phyloP scores from a whole-genome alignment of 1,140 invertebrate species.

The Brachionus angularis region DNA sequence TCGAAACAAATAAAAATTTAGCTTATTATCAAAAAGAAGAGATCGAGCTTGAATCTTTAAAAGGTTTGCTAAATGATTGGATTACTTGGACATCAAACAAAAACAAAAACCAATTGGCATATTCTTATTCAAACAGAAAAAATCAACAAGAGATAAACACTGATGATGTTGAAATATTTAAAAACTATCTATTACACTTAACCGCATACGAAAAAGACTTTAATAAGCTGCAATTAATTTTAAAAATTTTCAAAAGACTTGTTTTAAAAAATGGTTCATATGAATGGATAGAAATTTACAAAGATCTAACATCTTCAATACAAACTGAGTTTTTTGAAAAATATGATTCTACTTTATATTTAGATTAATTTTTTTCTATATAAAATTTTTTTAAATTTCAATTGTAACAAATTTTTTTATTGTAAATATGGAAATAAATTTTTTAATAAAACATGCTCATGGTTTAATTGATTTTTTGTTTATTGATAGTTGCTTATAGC shows the following conservation, averaged over 20 bases:
- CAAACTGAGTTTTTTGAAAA: slow-evolving; percentile 39
- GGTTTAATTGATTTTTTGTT: too few relatives aligned
- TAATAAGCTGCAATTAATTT: background rate
- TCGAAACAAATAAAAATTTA: background rate
- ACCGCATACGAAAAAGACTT: background rate
- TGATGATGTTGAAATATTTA: slow-evolving; percentile 1
- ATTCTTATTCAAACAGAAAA: background rate
- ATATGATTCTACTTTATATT: slow-evolving; percentile 26
- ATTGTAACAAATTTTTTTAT: too few relatives aligned
- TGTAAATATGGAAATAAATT: too few relatives aligned
- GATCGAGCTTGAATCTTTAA: slow-evolving; percentile 15
- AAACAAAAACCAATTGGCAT: background rate
- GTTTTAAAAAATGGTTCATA: slow-evolving; percentile 19
- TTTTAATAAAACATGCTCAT: too few relatives aligned
- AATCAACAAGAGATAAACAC: slow-evolving; percentile 5
- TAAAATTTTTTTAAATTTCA: too few relatives aligned
- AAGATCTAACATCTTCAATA: background rate
- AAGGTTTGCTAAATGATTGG: slow-evolving; percentile 26
- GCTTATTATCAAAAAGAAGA: background rate
- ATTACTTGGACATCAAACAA: slow-evolving; percentile 11
- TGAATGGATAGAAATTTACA: slow-evolving; percentile 23
- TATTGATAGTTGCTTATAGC: too few relatives aligned
- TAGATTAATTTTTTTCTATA: slow-evolving; percentile 24
- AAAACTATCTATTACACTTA: slow-evolving; percentile 6
- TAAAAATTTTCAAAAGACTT: slow-evolving; percentile 22